Evolutionary conservation across 2,797 vertebrate species (phyloP), one percentile per base, ranked within the genome.

Genomic region (Lepus townsendii): DNA sequence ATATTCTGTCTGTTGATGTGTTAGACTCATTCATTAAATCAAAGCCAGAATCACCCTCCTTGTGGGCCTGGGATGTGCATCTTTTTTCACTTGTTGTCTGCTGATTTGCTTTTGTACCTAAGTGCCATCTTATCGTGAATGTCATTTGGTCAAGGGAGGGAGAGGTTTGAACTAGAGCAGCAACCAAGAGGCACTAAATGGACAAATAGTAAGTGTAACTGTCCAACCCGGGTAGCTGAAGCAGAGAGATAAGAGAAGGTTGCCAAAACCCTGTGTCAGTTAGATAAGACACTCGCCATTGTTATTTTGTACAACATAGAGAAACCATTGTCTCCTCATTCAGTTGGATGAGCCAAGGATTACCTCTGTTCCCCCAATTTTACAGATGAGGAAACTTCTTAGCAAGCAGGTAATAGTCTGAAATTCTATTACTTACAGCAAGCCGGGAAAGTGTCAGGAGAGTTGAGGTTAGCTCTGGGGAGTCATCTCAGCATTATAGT

Each of bases 381-480:
- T 91, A 85, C 54, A 94, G 87, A 91, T 84, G 89, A 90, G 73
- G 78, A 94, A 94, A 88, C 62, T 75, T 93, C 54, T 83, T 93
- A 73, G 57, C 27, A 86, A 92, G 62, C 69, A 72, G 47, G 47
- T 60, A 80, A 90, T 77, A 73, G 82, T 20, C 73, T 94, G 84
- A 90, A 73, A 90, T 93, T 84, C 90, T 69, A 62, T 94, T 94
- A 87, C 54, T 69, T 75, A 76, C 30, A 91, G 57, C 27, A 76
- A 83, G 72, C 54, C 79, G 66, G 76, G 30, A 77, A 42, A 77
- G 30, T 79, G 57, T 93, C 77, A 79, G 82, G 60, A 90, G 76
- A 77, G 78, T 6, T 90, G 62, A 69, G 75, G 84, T 91, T 90
- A 62, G n/a, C 94, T 88, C 62, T 77, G 42, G 89, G 90, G 84